Evolutionary conservation across 2,113 vertebrate species (phyloP), one percentile per base, ranked within the genome.

Genomic region (Microtus ochrogaster): DNA sequence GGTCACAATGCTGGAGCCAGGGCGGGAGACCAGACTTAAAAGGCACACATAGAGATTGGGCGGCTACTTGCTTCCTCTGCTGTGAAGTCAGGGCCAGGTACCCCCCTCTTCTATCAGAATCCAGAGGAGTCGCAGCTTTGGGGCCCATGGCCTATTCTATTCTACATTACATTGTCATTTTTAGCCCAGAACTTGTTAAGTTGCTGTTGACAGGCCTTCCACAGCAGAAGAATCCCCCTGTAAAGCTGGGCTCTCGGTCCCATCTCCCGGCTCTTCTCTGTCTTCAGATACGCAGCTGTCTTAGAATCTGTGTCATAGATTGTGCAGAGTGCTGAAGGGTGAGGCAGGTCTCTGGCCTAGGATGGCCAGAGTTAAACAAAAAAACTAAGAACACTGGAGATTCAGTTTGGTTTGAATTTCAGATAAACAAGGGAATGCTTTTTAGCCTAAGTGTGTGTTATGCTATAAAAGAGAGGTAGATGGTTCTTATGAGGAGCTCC

Each of bases 391-490:
- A 72, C 52, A 55, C 33, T 72, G 47, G 87, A 52, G 47, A 14
- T 19, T 63, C 70, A 74, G 36, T 1, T 91, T 83, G 70, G 89
- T 74, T 65, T 76, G 94, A 92, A 78, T 85, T 58, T 96, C 76
- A 84, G 68, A 36, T 79, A 44, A 96, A 92, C 11, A 90, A 81
- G n/a, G 24, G 91, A 68, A 73, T 4, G 65, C 87, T 65, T 73
- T 88, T 90, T 79, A 86, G 55, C 58, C 7, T 41, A 85, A 94
- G 72, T 30, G 21, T 82, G 33, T 77, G 28, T 49, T 26, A n/a
- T 77, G 81, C 28, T 58, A 12, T 52, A 88, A 90, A 79, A 70
- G 49, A 92, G 41, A 36, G 49, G 39, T 70, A 41, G 65, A 10
- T 1, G 22, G 12, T 79, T 70, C 93, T 68, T 70, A 58, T 36